phyloP scores from a whole-genome alignment of 2,113 vertebrate species.

The Malurus elegans region DNA sequence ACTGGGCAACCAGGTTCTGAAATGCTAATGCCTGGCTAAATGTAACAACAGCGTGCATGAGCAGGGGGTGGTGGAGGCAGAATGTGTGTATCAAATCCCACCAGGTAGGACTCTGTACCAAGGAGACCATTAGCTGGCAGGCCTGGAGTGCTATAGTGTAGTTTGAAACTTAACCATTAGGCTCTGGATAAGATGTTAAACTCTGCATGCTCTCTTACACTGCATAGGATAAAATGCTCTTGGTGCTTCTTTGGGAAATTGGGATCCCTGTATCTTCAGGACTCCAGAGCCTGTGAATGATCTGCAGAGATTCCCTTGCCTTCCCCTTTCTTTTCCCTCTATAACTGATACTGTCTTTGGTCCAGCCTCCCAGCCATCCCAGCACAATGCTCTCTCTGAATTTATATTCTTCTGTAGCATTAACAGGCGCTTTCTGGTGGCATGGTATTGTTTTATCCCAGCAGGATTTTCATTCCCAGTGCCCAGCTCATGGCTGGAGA shows the following conservation, averaged over 20 bases:
- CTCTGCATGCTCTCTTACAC: background rate
- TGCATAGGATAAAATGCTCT: background rate
- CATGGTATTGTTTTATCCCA: background rate
- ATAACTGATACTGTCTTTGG: accelerated
- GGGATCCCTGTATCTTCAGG: background rate
- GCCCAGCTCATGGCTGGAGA: background rate
- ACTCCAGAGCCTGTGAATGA: background rate
- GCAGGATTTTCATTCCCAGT: background rate
- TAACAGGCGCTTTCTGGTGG: background rate
- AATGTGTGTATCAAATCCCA: background rate
- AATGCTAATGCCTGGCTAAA: background rate
- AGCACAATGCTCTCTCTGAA: background rate
- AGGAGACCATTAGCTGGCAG: background rate
- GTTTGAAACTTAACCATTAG: conserved; percentile 2
- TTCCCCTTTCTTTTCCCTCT: background rate
- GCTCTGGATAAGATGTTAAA: background rate
- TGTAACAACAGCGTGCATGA: background rate
- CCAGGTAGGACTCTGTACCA: background rate
- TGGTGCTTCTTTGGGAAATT: background rate
- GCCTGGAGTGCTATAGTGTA: background rate
- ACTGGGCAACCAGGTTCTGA: background rate
- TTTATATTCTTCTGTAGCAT: background rate
- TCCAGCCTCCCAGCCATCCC: background rate
- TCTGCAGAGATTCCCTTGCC: background rate
- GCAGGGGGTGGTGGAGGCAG: background rate